Base-by-base conservation (phyloP, 2,113 vertebrate species). In the Poeciliopsis retropinna region DNA sequence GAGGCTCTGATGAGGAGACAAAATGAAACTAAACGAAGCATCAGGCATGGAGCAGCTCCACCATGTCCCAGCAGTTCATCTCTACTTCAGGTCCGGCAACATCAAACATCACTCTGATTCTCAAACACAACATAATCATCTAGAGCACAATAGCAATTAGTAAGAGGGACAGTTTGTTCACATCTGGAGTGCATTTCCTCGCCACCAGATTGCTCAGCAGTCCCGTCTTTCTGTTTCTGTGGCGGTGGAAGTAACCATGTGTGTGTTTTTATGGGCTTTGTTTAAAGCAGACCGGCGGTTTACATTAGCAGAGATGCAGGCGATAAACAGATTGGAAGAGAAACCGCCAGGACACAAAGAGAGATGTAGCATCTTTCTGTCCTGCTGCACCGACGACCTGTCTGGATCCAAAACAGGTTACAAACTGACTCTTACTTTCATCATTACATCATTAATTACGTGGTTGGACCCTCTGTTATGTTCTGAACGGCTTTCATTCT, bases 101-200 rank as follows among this genome's bases (percentile, higher is more conserved):
- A 65, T 66, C 17, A 47, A 47, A 47, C 44, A 47, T 47, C 17
- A 19, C 44, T 47, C 17, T 47, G 15, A 17, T 47, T 47, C 17
- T 47, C 44, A 47, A 47, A 47, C 5, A 60, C 57, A 51, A 80
- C 80, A 87, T 80, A 78, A 70, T 69, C 76, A 73, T 81, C 68
- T 75, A 60, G 72, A 84, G 44, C 75, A 91, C 87, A 91, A 91
- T 47, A 47, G 44, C 17, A 47, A 47, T 47, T 47, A 91, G 87
- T 60, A 39, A 70, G 11, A 12, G 70, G 65, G 79, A 82, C 67
- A 85, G 89, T 95, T 91, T 87, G 82, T 85, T 83, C 84, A 94
- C 93, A 94, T 95, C 93, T 95, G 94, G 92, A 92, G 82, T 80
- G 80, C 37, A 91, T 95, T 94, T 93, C 29, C 79, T 79, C 44